These are phyloP conservation scores for Amphiduros pacificus DNA, from an alignment of 2,888 invertebrate genomes.

Conservation along the genomic window DNA sequence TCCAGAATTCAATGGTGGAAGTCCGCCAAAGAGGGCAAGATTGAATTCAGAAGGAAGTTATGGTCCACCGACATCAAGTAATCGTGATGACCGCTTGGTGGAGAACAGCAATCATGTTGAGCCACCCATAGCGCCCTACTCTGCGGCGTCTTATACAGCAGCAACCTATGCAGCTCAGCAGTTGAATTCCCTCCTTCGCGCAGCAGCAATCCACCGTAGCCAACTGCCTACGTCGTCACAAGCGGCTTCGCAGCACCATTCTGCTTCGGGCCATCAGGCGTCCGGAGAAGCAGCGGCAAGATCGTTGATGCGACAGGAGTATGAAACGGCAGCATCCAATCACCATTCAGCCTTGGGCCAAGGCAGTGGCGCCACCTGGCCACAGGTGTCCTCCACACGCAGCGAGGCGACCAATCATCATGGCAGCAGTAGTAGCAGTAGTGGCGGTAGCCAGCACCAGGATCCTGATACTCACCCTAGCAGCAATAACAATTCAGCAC, in stretches of 20 bases:
- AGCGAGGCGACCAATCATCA: not conserved
- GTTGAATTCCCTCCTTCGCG: not conserved
- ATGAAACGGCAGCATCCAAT: too few relatives aligned
- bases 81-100: not conserved
- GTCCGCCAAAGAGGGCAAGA: constrained; percentile 6
- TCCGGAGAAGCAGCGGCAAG: not conserved
- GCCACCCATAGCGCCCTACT: not conserved
- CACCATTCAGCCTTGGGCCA: too few relatives aligned
- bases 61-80: constrained; percentile 1
- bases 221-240: constrained; percentile 1
- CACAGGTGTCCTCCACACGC: not conserved
- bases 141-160: not conserved
- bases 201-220: not conserved
- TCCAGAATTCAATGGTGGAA: not conserved
- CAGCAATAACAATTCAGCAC: not conserved
- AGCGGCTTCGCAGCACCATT: not conserved
- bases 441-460: not conserved
- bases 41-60: constrained; percentile 6
- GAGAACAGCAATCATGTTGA: too few relatives aligned
- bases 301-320: not conserved
- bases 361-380: not conserved
- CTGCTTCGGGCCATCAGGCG: not conserved
- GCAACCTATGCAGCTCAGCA: not conserved
- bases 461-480: not conserved
- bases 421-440: not conserved